A percentile compares a stretch with the other conserved stretches of the same genome.
Conservation (phyloP, 2,113 vertebrate genomes). For the Varanus salvator region DNA sequence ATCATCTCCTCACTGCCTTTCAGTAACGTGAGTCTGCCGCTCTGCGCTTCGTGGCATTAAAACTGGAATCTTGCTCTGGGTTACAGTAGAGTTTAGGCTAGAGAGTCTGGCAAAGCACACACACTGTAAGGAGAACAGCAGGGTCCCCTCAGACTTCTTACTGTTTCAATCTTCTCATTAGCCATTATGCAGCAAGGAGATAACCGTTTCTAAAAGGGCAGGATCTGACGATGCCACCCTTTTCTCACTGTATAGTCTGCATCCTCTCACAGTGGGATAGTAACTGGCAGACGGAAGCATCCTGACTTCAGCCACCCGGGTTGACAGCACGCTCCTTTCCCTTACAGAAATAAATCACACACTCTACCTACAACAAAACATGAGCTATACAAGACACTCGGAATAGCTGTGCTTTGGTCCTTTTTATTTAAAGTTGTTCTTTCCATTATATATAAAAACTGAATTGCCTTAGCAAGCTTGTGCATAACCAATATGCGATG, state of each 20-base stretch:
- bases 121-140: background rate
- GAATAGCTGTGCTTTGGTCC: slow-evolving; percentile 64
- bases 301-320: background rate
- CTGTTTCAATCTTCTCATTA: slow-evolving; percentile 4
- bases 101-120: background rate
- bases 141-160: background rate
- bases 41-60: background rate
- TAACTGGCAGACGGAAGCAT: slow-evolving; percentile 37
- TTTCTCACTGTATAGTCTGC: background rate
- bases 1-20: background rate
- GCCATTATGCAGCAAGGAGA: background rate
- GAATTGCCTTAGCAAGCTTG: slow-evolving; percentile 30
- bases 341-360: slow-evolving; percentile 5
- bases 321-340: slow-evolving; percentile 35
- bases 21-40: background rate
- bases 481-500: slow-evolving; percentile 38
- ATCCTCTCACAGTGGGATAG: slow-evolving; percentile 29
- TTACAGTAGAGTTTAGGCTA: background rate
- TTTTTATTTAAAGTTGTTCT: slow-evolving; percentile 41
- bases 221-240: slow-evolving; percentile 6
- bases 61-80: background rate
- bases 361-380: slow-evolving; percentile 24
- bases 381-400: slow-evolving; percentile 13
- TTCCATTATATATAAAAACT: slow-evolving; percentile 40
- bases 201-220: background rate